These are phyloP conservation scores for Danio jaintianensis DNA, from an alignment of 2,797 vertebrate species.

Conservation along the genomic window DNA sequence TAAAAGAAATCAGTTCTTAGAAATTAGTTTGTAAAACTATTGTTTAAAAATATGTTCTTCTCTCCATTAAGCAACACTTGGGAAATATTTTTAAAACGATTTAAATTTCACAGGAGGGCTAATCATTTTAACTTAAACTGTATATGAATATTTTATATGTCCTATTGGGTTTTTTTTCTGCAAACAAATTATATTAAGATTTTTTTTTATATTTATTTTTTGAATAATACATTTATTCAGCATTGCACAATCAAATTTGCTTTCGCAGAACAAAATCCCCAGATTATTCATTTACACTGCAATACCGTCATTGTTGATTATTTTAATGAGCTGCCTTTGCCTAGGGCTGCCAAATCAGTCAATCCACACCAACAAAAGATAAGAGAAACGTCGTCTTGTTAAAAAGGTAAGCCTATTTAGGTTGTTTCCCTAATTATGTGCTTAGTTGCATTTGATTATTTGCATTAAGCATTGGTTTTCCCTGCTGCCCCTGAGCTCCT, in stretches of 20 bases:
- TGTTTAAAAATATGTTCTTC: no score
- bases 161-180: no score
- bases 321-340: neutral
- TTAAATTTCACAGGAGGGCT: no score
- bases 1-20: no score
- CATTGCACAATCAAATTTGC: neutral
- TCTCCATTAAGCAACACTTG: no score
- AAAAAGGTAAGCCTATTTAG: neutral
- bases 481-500: neutral
- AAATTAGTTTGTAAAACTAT: no score
- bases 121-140: no score
- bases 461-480: slow-evolving; percentile 6
- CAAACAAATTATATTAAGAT: no score
- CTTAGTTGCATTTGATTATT: neutral
- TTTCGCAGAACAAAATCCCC: neutral
- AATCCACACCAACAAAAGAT: neutral
- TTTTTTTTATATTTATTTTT: no score
- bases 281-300: neutral
- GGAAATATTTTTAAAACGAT: no score
- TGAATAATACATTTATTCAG: no score
- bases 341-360: neutral
- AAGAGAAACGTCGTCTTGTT: neutral
- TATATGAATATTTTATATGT: no score
- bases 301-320: neutral
- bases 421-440: neutral